Evolutionary conservation across 2,888 invertebrate species (phyloP), one percentile per base, ranked within the genome.

Genomic region (Dolichopus griseipennis): DNA sequence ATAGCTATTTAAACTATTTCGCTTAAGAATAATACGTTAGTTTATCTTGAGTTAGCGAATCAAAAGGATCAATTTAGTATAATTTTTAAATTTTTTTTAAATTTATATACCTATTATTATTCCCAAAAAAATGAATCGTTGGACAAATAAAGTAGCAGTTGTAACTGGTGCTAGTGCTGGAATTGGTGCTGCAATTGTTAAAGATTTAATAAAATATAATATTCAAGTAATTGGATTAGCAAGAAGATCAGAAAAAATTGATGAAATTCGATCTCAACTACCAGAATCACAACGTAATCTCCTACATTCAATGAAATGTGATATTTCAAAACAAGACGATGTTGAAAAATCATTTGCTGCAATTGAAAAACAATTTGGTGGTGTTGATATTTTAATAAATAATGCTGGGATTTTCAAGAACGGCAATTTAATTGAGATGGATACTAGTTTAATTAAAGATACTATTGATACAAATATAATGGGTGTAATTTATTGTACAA

Each of bases 121-220:
- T n/a, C n/a, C n/a, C n/a, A n/a, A n/a, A n/a, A 66, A 22, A 9
- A 84, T 85, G 84, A 85, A 88, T 22, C 84, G 86, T 66, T 88
- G 87, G 87, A 73, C 75, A 6, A 86, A 85, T 70, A 84, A 85
- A 73, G 83, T 85, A 0, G 88, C 87, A 1, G 83, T 88, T 20
- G 86, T 88, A 65, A 88, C 87, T 0, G 88, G 88, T 2, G 87
- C 86, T 15, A 87, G 87, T 75, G 81, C 84, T 0, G 88, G 88
- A 5, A 87, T 88, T 68, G 88, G 86, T 20, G 83, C 83, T 1
- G 83, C 82, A 7, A 80, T 84, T 65, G 78, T 79, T 6, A 74
- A 77, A 70, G 79, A 81, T 68, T 76, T 86, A 43, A 79, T 83
- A 1, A 76, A 79, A 63, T 77, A 80, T 9, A 87, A 86, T 0